A percentile compares a stretch with the other conserved stretches of the same genome.
These are phyloP conservation scores for Drosophila pachea DNA, from an alignment of 1,140 invertebrate genomes.

Conservation along the genomic window DNA sequence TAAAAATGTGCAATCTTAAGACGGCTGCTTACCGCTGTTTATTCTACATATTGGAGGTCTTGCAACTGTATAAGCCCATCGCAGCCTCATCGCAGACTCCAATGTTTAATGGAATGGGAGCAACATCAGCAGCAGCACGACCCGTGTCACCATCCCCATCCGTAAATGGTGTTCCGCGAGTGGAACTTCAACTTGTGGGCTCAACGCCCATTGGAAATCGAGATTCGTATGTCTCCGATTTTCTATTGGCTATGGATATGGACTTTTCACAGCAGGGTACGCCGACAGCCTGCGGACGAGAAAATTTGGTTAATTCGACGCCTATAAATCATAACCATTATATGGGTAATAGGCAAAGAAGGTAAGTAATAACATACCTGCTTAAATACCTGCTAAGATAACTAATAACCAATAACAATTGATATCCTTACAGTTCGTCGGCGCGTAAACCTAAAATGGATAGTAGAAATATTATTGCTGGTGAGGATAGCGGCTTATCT, in stretches of 20 bases:
- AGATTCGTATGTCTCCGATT: conserved; percentile 56
- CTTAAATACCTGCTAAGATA: background rate
- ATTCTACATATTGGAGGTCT: conserved; percentile 56
- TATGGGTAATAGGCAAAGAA: conserved; percentile 31
- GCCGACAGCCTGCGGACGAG: conserved; percentile 29
- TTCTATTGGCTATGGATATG: conserved; percentile 53
- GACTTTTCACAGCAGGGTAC: conserved; percentile 60
- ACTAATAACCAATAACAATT: background rate
- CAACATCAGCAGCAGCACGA: background rate
- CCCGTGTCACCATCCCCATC: conserved; percentile 39
- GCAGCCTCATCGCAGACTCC: conserved; percentile 10
- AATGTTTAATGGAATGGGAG: conserved; percentile 7
- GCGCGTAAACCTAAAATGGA: conserved; percentile 14
- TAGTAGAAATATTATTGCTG: conserved; percentile 22
- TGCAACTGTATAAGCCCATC: conserved; percentile 49
- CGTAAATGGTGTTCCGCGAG: conserved; percentile 9
- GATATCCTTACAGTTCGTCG: conserved; percentile 35
- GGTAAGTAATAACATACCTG: background rate
- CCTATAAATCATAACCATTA: conserved; percentile 62
- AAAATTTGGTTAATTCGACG: conserved; percentile 66
- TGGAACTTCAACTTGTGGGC: conserved; percentile 54
- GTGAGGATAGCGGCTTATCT: conserved; percentile 36
- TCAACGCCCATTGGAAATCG: conserved; percentile 66
- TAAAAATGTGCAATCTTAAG: conserved; percentile 74
- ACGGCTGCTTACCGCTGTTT: conserved; percentile 53